Percentiles rank a stretch among this genome's conserved stretches.
Conservation (phyloP, 2,797 vertebrate genomes). For the Dipus sagitta region DNA sequence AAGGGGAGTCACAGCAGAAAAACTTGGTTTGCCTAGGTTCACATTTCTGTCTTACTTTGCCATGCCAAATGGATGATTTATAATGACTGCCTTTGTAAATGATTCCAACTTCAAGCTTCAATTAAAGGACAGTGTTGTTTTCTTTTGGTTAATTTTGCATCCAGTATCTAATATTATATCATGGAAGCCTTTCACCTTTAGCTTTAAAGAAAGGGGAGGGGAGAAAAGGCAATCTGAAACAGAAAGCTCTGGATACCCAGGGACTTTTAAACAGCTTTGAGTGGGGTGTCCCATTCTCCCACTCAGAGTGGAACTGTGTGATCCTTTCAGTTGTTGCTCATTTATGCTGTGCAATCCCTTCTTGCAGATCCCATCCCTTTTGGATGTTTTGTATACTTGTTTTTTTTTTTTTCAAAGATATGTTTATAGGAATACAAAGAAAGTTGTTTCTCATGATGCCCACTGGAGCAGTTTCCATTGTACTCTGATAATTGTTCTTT, state of each 20-base stretch:
- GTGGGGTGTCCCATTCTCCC: not conserved
- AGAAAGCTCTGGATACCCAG: not conserved
- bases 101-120: slow-evolving; percentile 57
- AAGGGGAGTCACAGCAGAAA: slow-evolving; percentile 80
- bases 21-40: slow-evolving; percentile 63
- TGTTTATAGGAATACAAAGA: slow-evolving; percentile 9
- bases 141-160: slow-evolving; percentile 55
- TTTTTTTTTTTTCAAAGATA: slow-evolving; percentile 35
- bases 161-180: slow-evolving; percentile 40
- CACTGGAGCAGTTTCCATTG: slow-evolving; percentile 8
- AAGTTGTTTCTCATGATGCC: not conserved
- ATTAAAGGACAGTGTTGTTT: slow-evolving; percentile 44
- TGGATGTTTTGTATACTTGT: not conserved
- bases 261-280: not conserved
- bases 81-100: slow-evolving; percentile 50
- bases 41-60: slow-evolving; percentile 9
- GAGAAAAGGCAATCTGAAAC: not conserved
- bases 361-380: not conserved
- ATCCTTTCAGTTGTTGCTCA: not conserved
- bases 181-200: slow-evolving; percentile 45
- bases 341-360: not conserved
- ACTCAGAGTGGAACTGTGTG: not conserved
- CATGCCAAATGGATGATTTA: slow-evolving; percentile 46
- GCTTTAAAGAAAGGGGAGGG: not conserved
- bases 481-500: not conserved